These are phyloP conservation scores for Chaetura pelagica DNA, from an alignment of 2,113 vertebrate genomes.

Conservation along the genomic window DNA sequence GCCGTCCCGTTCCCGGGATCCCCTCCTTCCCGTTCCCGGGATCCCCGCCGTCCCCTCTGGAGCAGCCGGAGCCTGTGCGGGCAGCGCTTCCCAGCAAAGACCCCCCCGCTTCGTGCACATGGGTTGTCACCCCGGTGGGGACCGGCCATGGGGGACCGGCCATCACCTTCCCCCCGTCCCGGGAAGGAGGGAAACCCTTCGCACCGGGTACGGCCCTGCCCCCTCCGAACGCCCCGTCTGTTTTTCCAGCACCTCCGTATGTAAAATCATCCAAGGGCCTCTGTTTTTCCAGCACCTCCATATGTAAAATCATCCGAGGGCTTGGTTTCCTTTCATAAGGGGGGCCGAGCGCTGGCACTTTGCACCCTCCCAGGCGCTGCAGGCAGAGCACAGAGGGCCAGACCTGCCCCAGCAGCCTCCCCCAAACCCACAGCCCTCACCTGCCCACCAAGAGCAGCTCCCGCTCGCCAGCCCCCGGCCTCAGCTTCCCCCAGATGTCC, in stretches of 20 bases:
- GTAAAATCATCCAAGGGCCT: background rate
- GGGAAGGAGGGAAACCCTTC: background rate
- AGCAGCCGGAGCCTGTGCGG: background rate
- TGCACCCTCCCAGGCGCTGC: background rate
- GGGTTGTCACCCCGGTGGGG: fast-evolving
- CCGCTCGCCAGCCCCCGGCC: conserved; percentile 77
- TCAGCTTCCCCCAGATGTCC: conserved; percentile 91
- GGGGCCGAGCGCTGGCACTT: background rate
- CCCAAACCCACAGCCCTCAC: conserved; percentile 21
- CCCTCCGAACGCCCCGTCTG: background rate
- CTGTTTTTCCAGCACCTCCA: background rate
- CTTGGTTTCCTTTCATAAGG: background rate
- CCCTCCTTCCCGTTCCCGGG: no score
- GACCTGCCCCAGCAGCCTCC: background rate
- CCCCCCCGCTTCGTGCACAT: fast-evolving
- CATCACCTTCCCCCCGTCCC: fast-evolving
- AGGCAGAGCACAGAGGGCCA: background rate
- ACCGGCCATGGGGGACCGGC: background rate
- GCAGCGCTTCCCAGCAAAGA: background rate
- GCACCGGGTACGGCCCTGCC: fast-evolving
- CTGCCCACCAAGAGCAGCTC: conserved; percentile 91
- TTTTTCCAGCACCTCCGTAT: background rate
- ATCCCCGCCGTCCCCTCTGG: background rate
- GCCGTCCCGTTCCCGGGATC: no score
- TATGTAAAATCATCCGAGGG: background rate